Base-by-base conservation (phyloP, 2,888 invertebrate genomes). In the Cotesia congregata region DNA sequence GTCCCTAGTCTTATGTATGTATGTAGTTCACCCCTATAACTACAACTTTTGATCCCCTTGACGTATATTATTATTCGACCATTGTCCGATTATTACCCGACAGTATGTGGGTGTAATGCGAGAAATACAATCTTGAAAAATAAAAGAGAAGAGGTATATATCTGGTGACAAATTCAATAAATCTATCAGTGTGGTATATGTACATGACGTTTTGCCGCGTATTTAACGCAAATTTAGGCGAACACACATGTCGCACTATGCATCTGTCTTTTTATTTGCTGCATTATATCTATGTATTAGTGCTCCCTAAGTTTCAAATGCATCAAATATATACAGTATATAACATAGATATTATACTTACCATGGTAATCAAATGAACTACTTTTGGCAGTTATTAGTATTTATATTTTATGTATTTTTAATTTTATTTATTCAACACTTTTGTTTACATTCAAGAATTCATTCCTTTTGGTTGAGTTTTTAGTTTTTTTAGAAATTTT, bases 31-130 rank as follows among this genome's bases (percentile, higher is more conserved):
- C 67, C 76, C 73, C 72, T 65, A 65, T 73, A 40, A 68, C 77
- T 40, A 39, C 50, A 79, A 78, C 75, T 78, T 77, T 77, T 78
- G 73, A 80, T 83, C 82, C 80, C 82, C 72, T 74, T 77, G 77
- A 81, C 74, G 79, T 74, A 80, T 83, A 86, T 87, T 85, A 88
- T 88, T 88, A 86, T 83, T 86, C 85, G 81, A 83, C 87, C 83
- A 88, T 88, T 88, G 87, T 87, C 87, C 87, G 85, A 85, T 86
- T 86, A 88, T 88, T 88, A 88, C 83, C 87, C 84, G 83, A 85
- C 85, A 84, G 84, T 85, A 84, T 83, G 85, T 85, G 84, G 86
- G 85, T 87, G 88, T 88, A 88, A 88, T 83, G 85, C 83, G 88
- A 88, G 73, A 71, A 67, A 68, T 64, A 75, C 39, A 64, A 17